Evolutionary conservation across 2,888 invertebrate species (phyloP).

Genomic region (Entomobrya proxima): DNA sequence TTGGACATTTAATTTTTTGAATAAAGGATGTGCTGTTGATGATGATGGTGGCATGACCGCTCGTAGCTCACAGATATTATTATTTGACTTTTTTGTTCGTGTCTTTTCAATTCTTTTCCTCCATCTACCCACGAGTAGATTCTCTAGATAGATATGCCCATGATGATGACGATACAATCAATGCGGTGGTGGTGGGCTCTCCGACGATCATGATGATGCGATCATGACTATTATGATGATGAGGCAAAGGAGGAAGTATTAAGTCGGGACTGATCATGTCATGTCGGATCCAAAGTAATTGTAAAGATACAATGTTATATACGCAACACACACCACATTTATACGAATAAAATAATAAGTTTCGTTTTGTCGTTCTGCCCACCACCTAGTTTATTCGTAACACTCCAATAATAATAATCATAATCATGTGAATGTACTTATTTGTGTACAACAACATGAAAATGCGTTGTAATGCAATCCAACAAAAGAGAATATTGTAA

Average conservation of each 20-base stretch:
- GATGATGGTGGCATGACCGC: not conserved
- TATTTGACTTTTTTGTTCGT: not conserved
- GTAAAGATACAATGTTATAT: slow-evolving; percentile 1
- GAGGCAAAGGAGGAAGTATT: slow-evolving; percentile 40
- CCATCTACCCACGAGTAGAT: slow-evolving; percentile 14
- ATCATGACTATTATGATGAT: slow-evolving; percentile 17
- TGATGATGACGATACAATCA: slow-evolving; percentile 21
- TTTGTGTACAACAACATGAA: slow-evolving; percentile 22
- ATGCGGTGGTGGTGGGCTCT: slow-evolving; percentile 30
- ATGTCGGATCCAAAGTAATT: slow-evolving; percentile 34
- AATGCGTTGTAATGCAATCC: slow-evolving; percentile 44
- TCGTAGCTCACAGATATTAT: not conserved
- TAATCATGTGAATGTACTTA: slow-evolving; percentile 19
- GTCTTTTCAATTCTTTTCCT: not conserved
- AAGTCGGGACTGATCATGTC: slow-evolving; percentile 29
- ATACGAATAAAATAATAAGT: not conserved
- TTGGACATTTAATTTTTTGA: not conserved
- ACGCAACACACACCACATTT: not conserved
- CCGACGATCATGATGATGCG: slow-evolving; percentile 21
- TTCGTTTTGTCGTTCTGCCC: too few species aligned
- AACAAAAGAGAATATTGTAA: slow-evolving; percentile 36
- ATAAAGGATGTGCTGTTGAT: not conserved
- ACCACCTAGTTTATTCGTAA: slow-evolving; percentile 55
- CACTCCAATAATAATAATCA: slow-evolving; percentile 23
- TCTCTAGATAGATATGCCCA: slow-evolving; percentile 10